A percentile compares a stretch with the other conserved stretches of the same genome.
phyloP scores from a whole-genome alignment of 2,113 vertebrate species.

The Willisornis vidua region DNA sequence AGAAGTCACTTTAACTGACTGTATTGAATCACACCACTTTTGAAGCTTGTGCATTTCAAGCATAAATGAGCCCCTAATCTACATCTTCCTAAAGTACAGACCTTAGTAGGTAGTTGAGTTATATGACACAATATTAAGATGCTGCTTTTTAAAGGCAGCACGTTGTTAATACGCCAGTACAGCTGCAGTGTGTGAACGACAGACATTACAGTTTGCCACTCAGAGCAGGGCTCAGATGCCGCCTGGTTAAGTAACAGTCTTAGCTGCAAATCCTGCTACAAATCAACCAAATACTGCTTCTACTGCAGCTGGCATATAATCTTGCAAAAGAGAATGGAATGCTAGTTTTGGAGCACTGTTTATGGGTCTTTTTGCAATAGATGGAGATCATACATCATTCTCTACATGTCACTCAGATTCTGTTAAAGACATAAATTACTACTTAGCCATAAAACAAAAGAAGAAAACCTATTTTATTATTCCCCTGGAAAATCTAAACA shows the following conservation, averaged over 20 bases:
- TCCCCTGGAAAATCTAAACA: conserved; percentile 30
- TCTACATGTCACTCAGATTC: neutral
- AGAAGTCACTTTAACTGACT: neutral
- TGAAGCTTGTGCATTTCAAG: neutral
- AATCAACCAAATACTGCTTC: neutral
- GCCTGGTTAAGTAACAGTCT: neutral
- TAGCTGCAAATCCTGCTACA: neutral
- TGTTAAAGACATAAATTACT: conserved; percentile 27
- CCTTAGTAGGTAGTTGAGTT: neutral
- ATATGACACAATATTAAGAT: neutral
- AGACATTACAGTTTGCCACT: neutral
- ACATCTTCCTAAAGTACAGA: neutral
- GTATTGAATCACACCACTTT: neutral
- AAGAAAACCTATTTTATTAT: conserved; percentile 31
- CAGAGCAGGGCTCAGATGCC: neutral
- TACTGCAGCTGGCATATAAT: neutral
- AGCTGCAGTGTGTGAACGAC: neutral
- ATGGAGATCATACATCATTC: neutral
- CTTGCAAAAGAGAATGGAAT: neutral
- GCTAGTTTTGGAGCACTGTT: neutral
- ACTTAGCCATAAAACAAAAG: neutral
- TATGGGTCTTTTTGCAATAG: neutral
- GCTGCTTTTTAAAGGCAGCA: neutral
- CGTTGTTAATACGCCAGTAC: neutral
- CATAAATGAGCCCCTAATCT: neutral